Conservation (phyloP, 2,888 invertebrate genomes). For the Pristionchus fissidentatus region DNA sequence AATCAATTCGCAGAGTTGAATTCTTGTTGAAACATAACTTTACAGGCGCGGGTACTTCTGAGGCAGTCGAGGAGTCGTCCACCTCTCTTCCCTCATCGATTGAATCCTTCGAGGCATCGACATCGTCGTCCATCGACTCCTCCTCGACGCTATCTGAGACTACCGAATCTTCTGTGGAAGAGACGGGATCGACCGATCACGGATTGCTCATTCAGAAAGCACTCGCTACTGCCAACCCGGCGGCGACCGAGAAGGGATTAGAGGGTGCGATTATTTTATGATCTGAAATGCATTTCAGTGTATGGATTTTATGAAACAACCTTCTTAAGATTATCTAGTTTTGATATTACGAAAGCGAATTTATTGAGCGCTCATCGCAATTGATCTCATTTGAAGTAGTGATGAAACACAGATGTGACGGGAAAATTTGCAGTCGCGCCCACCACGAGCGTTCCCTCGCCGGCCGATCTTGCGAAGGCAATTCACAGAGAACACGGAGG, state of each 20-base stretch:
- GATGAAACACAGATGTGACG: slow-evolving; percentile 13
- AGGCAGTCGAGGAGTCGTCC: background rate
- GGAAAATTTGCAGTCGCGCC: background rate
- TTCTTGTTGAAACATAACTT: background rate
- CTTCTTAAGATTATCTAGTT: no score
- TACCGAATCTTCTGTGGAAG: background rate
- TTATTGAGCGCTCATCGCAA: background rate
- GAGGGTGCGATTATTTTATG: background rate
- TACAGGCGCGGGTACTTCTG: background rate
- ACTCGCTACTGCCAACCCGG: background rate
- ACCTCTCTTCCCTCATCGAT: background rate
- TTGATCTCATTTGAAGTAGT: background rate
- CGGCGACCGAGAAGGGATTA: slow-evolving; percentile 36
- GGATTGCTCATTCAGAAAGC: slow-evolving; percentile 4
- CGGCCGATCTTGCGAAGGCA: slow-evolving; percentile 5
- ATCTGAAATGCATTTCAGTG: background rate
- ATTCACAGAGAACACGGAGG: slow-evolving; percentile 45
- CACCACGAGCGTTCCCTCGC: slow-evolving; percentile 17
- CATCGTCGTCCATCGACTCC: slow-evolving; percentile 39
- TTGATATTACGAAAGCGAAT: background rate
- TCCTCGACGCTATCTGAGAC: slow-evolving; percentile 45
- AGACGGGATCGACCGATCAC: slow-evolving; percentile 2
- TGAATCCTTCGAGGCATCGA: no score
- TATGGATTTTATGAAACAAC: slow-evolving; percentile 22
- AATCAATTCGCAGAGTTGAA: no score